phyloP scores from a whole-genome alignment of 2,888 invertebrate species.

The Leptarthrus brevirostris region DNA sequence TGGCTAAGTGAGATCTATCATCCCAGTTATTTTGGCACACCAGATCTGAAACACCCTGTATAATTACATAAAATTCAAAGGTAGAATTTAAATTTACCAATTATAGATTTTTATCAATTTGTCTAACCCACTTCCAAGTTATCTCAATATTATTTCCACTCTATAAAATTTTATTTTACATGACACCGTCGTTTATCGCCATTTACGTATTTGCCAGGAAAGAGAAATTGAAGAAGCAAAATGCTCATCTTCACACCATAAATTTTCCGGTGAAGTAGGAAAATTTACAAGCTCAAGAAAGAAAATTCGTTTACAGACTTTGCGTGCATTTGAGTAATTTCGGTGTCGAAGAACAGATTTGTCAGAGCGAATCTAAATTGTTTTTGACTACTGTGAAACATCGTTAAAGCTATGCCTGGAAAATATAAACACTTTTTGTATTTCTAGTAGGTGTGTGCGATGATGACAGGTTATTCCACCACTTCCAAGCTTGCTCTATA shows the following conservation, averaged over 20 bases:
- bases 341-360: background rate
- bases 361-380: background rate
- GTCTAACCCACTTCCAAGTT: no score
- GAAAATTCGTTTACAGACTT: background rate
- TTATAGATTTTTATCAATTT: no score
- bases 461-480: no score
- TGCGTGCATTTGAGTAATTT: background rate
- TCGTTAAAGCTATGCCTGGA: no score
- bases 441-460: no score
- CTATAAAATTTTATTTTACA: background rate
- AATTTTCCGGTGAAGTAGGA: background rate
- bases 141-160: background rate
- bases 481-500: no score
- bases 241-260: background rate
- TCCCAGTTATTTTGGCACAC: no score
- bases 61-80: no score
- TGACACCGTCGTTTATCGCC: background rate
- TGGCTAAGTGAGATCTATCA: no score
- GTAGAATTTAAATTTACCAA: no score
- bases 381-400: background rate
- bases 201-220: background rate
- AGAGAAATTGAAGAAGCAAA: background rate
- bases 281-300: background rate
- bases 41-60: no score
- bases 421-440: no score